Evolutionary conservation across 2,113 vertebrate species (phyloP).

Genomic region (Bos javanicus): DNA sequence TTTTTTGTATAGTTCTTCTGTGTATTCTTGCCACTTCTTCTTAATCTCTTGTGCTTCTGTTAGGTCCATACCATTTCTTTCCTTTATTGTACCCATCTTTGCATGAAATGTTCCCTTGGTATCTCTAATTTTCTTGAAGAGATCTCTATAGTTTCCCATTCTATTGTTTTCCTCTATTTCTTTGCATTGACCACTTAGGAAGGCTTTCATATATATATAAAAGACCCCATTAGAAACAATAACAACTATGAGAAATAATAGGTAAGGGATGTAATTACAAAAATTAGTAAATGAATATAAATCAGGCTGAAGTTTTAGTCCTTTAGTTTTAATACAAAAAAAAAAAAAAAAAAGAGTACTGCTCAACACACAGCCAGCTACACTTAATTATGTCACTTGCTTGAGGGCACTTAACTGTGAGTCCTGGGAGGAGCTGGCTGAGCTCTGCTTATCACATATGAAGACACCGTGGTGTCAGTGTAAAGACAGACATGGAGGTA

Average conservation of each 20-base stretch:
- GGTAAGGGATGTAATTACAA: background rate
- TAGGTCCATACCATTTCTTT: background rate
- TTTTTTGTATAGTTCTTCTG: background rate
- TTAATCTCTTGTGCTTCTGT: background rate
- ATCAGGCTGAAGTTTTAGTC: background rate
- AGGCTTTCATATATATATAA: background rate
- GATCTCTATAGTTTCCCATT: background rate
- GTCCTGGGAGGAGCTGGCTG: background rate
- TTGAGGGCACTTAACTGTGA: background rate
- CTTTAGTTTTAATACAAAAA: constrained; percentile 12
- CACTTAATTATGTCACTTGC: background rate
- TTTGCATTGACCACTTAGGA: background rate
- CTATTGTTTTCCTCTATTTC: background rate
- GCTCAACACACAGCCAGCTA: background rate
- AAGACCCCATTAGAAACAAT: background rate
- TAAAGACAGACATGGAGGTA: background rate
- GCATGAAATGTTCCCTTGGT: background rate
- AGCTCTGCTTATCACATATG: background rate
- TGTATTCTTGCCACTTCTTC: background rate
- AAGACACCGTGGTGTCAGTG: background rate
- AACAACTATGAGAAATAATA: background rate
- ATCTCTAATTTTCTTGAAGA: background rate
- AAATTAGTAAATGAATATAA: background rate
- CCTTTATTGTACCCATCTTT: background rate
- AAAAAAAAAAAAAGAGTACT: background rate